Evolutionary conservation across 2,113 vertebrate species (phyloP), one percentile per base, ranked within the genome.

Genomic region (Platysternon megacephalum): DNA sequence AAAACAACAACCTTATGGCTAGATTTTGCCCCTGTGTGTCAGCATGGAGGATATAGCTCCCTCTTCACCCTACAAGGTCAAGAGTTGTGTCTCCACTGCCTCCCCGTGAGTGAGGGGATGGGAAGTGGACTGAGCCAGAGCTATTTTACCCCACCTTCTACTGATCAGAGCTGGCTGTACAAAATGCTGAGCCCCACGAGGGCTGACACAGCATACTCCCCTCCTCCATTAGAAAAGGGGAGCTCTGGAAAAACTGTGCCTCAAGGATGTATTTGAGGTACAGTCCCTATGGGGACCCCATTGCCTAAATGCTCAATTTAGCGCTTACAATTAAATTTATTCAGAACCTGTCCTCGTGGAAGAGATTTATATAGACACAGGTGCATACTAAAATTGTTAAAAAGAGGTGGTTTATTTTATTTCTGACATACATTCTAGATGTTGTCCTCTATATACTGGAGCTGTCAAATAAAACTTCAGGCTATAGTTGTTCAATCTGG

Each of bases 361-460:
- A 46, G 53, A 89, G 92, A 88, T 95, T 92, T 93, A 3, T 85
- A 96, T 85, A 51, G 94, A 85, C 94, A 95, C 94, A 96, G 94
- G 92, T 96, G 89, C 82, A 93, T 88, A 91, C 39, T 93, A 58
- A 87, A 91, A 58, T 53, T 91, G 79, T 42, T 97, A 89, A 87
- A 96, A 83, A 94, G 46, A 82, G 88, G 79, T 85, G 21, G 92
- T 91, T 95, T 17, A 84, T 90, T 95, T 93, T 82, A 55, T 79
- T 95, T 93, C 79, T 83, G 86, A 95, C 49, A 96, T 94, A 74
- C 51, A 44, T 90, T 94, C 93, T 96, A 97, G 87, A 93, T 97
- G 96, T 96, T 97, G 95, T 46, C 82, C 65, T 88, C 65, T 82
- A 46, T 88, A 85, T 91, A 79, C 74, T 3, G 5, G 56, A 92